Base-by-base conservation (phyloP, 2,797 vertebrate genomes). In the Columba guinea region DNA sequence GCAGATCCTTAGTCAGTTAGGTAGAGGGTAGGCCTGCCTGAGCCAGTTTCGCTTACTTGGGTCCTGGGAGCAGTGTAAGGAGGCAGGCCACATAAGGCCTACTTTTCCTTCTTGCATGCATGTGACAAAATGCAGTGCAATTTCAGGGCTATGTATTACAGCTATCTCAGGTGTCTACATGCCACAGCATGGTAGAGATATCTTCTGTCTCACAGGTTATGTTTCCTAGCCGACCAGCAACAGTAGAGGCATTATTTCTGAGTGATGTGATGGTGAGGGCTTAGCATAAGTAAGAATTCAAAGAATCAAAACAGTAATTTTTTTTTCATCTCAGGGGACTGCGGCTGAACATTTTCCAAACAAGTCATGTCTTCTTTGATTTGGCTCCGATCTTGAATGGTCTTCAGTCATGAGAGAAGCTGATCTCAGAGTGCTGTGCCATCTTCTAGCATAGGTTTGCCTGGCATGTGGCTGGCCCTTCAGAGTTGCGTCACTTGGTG, bases 361-460 rank as follows among this genome's bases (percentile, higher is more conserved):
- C 52, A 79, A 82, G 8, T 9, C 2, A 0, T 13, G 11, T 69
- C 19, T 78, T 71, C 62, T 32, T 62, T 62, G 37, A 34, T 62
- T 84, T 84, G 63, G 5, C 11, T 65, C 39, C 51, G 77, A 3
- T 34, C 35, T 67, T 34, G 16, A 27, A 2, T 35, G 32, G 26
- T 65, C 49, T 73, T 87, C 41, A 59, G 34, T n/a, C 0, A 0
- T 37, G 26, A 93, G 23, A 37, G 23, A 70, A 70, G 27, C 21
- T 58, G 34, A 70, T 74, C 19, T 44, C 1, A 0, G 83, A 88
- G 49, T 22, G 5, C 26, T 70, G 17, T 60, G 35, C 35, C 30
- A 24, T 24, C 53, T 35, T 64, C 18, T 75, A 78, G 13, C 27
- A 23, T 0, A 0, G 8, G 11, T 67, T 75, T 88, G 23, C 55